Evolutionary conservation across 2,797 vertebrate genomes (phyloP), one percentile per base, ranked within the genome.

Genomic region (Lepilemur ruficaudatus): DNA sequence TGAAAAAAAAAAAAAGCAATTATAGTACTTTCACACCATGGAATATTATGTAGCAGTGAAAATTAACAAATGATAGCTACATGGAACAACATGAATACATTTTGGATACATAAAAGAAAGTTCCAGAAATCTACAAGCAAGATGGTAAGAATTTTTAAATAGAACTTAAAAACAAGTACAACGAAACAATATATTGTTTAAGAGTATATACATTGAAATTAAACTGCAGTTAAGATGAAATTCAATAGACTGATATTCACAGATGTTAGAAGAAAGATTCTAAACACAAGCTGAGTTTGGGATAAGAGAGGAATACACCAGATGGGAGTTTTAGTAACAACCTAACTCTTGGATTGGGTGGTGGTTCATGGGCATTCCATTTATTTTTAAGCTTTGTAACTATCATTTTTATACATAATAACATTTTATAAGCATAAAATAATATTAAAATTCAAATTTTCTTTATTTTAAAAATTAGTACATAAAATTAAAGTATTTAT

Each of bases 101-200:
- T 80, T 72, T 92, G 67, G 57, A 87, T 0, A 13, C 61, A 75
- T 25, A 46, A 82, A 85, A 43, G 32, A 83, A 88, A 41, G 23
- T 57, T 48, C 50, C 7, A 55, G 25, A 50, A 61, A 86, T 7
- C 43, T 76, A 76, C 11, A 35, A 43, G 35, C 23, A 86, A 67
- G 23, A 73, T 67, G 22, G 79, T n/a, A 63, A 25, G 8, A 28
- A 72, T 69, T 86, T 72, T 20, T 6, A 7, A 90, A 73, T 1
- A 70, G 32, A 84, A 93, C 80, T 63, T 78, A 38, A 61, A 84
- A 95, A 41, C 55, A 85, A 91, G 52, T 32, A 18, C 72, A 95
- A 70, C 48, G 38, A 59, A 91, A 76, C 7, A 38, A 46, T 43
- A 38, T 23, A 13, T 46, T 35, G 35, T 38, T 80, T 28, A 82